Evolutionary conservation across 2,797 vertebrate genomes (phyloP), one percentile per base, ranked within the genome.

Genomic region (Geotrypetes seraphini): DNA sequence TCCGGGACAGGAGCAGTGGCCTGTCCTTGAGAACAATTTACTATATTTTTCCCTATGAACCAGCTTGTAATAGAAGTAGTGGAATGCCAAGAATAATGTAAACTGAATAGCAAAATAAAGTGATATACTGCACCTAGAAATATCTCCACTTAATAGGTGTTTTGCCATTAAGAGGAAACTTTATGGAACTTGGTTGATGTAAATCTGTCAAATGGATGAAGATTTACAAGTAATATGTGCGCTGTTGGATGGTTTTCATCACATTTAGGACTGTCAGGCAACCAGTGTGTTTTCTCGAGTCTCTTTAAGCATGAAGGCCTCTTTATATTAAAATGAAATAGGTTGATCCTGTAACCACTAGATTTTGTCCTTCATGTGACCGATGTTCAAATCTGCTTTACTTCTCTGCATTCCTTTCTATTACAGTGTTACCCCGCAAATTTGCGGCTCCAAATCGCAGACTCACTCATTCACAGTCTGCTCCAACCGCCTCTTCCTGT

Each of bases 181-280:
- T 84, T 82, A 79, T 74, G 65, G 67, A 66, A 64, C 52, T 38
- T 26, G 45, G 42, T 10, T 59, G 47, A 62, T 52, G 52, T 83
- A 82, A 84, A 83, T 79, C 77, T 82, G 72, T 57, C 77, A 75
- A 50, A 30, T 26, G 65, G 61, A 67, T 57, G 47, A 69, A 64
- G 71, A 78, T 76, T 76, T 79, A 79, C 49, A 63, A n/a, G 46
- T 66, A 74, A 69, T 67, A 53, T 54, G 37, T 36, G 42, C 43
- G 43, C 36, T 20, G 19, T 35, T 47, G 55, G 60, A 68, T 7
- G 35, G 63, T 65, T 81, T 77, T 48, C 45, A 78, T 71, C 71
- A 70, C 51, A 40, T 67, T 79, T 57, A 73, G 45, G 33, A 53
- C 47, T 33, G 8, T 47, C 53, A 60, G 51, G 33, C 28, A 59